Evolutionary conservation across 1,140 invertebrate genomes (phyloP), one percentile per base, ranked within the genome.

Genomic region (Gerris buenoi): DNA sequence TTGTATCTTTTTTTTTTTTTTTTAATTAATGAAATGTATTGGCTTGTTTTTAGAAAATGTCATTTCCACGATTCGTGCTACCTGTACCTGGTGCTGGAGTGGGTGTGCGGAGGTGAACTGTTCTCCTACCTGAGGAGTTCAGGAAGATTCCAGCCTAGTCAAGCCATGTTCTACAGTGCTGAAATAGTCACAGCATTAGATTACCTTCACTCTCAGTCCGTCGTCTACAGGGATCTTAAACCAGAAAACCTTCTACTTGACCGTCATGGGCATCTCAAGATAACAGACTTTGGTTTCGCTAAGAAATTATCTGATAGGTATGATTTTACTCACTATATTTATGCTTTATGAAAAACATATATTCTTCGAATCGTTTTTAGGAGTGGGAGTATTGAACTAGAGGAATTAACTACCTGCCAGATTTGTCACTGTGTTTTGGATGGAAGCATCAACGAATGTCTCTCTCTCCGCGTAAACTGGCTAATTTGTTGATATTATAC

Each of bases 221-320:
- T 95, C 67, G 91, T 95, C 13, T 93, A 93, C 77, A 80, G 88
- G 56, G 87, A 87, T 74, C 76, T 89, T 60, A 95, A 95, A 77
- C 93, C 93, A 1, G 95, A 98, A 77, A 98, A 98, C 78, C 79
- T 98, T 23, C 79, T 98, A 0, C 79, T 98, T 25, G 94, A 95
- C 74, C 83, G 83, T 71, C 90, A 95, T 71, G 95, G 95, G 0
- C 95, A 98, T 77, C 79, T 98, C 68, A 97, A 97, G 78, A 93
- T 98, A 65, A 97, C 94, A 15, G 95, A 98, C 78, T 98, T 98
- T 78, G 95, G 95, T 33, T 98, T 98, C 77, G 93, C 95, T 5
- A 98, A 98, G 79, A 91, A 91, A 74, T 78, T 98, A 23, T 85
- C 85, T 5, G 93, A 97, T 78, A 86, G 73, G 70, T 72, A 69